phyloP scores from a whole-genome alignment of 2,797 vertebrate species.

The Rhinophrynus dorsalis region DNA sequence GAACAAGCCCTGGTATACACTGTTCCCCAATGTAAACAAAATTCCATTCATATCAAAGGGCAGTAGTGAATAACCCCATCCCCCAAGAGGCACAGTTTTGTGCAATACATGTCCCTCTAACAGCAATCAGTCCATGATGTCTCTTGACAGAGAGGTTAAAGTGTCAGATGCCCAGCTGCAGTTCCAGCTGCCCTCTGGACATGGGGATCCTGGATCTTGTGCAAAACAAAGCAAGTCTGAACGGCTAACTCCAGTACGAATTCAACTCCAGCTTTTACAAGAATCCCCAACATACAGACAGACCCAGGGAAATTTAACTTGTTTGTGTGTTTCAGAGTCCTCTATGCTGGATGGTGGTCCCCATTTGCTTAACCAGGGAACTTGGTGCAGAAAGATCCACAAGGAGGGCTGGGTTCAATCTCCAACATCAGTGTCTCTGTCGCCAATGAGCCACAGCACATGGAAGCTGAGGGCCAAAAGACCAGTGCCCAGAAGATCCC shows the following conservation, averaged over 20 bases:
- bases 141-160: too few species aligned
- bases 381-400: neutral
- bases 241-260: too few species aligned
- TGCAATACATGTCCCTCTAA: too few species aligned
- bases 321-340: neutral
- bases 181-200: neutral
- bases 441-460: slow-evolving; percentile 93
- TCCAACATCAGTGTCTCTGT: slow-evolving; percentile 87
- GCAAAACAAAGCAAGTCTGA: neutral
- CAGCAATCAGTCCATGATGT: too few species aligned
- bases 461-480: slow-evolving; percentile 96
- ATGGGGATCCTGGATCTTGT: neutral
- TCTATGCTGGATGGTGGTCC: neutral
- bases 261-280: too few species aligned
- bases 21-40: too few species aligned
- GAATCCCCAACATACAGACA: neutral
- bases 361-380: neutral
- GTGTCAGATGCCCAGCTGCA: too few species aligned
- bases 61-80: too few species aligned
- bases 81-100: too few species aligned
- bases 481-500: slow-evolving; percentile 94
- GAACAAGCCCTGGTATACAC: too few species aligned
- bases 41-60: too few species aligned
- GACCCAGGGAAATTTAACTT: slow-evolving; percentile 21
- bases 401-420: slow-evolving; percentile 66